phyloP scores from a whole-genome alignment of 1,140 invertebrate genomes.

The Nomia melanderi region DNA sequence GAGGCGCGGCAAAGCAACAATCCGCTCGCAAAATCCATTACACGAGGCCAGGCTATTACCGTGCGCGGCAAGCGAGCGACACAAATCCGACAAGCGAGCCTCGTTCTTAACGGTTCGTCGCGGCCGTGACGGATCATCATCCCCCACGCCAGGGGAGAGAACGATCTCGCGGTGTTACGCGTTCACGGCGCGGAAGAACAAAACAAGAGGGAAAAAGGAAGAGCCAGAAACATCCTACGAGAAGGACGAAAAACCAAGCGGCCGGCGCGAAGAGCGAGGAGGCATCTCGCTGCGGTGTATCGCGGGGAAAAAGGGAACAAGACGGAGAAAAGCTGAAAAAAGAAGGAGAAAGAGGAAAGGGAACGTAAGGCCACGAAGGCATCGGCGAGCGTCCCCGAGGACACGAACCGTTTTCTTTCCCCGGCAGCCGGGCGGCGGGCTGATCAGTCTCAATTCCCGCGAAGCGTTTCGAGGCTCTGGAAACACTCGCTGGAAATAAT shows the following conservation, averaged over 20 bases:
- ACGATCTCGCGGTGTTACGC: background rate
- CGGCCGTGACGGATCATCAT: constrained; percentile 6
- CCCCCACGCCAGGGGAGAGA: background rate
- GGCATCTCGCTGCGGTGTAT: background rate
- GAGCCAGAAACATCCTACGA: too few species aligned
- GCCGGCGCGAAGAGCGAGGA: background rate
- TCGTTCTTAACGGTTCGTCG: constrained; percentile 50
- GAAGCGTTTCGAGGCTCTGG: constrained; percentile 41
- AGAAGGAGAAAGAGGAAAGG: background rate
- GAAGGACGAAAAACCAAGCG: too few species aligned
- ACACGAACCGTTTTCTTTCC: constrained; percentile 17
- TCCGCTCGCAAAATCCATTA: constrained; percentile 32
- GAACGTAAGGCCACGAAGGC: background rate
- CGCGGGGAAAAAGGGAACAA: too few species aligned
- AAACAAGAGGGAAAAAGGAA: too few species aligned
- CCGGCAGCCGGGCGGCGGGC: background rate
- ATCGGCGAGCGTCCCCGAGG: background rate
- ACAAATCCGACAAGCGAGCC: constrained; percentile 37
- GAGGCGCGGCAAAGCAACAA: background rate
- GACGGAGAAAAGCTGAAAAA: background rate
- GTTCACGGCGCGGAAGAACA: too few species aligned
- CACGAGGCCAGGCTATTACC: constrained; percentile 38
- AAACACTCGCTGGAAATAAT: constrained; percentile 67
- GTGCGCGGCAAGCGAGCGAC: constrained; percentile 36
- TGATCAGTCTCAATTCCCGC: constrained; percentile 51